Conservation (phyloP, 2,113 vertebrate species). For the Peucedramus taeniatus region DNA sequence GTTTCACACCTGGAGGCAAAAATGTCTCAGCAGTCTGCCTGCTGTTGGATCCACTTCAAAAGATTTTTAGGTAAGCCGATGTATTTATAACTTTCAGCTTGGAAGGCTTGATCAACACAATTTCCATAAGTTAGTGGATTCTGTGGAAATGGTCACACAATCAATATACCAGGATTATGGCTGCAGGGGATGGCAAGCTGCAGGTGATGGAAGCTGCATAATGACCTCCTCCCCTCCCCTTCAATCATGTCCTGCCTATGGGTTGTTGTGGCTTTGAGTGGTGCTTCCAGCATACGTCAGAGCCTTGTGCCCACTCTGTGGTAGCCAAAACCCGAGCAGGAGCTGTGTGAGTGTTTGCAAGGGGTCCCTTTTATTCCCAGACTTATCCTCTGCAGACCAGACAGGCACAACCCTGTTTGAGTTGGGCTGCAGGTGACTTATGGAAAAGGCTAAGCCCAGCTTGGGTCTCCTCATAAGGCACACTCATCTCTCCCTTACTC, state of each 20-base stretch:
- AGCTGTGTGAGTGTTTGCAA: fast-evolving
- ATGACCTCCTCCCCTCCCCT: background rate
- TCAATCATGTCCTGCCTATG: fast-evolving
- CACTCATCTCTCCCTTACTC: background rate
- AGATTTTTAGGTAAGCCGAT: background rate
- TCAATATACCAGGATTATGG: fast-evolving
- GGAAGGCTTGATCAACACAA: background rate
- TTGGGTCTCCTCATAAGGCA: background rate
- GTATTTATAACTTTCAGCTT: background rate
- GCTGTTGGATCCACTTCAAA: background rate
- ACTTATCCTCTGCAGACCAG: background rate
- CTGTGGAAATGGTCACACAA: background rate
- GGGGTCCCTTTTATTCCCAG: background rate
- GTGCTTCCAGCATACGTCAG: fast-evolving
- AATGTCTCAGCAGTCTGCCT: background rate
- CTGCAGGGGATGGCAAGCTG: background rate
- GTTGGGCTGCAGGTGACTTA: background rate
- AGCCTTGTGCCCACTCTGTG: background rate
- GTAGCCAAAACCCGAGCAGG: background rate
- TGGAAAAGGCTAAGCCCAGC: background rate
- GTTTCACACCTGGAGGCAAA: background rate
- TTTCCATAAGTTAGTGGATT: background rate
- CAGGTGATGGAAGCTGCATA: background rate
- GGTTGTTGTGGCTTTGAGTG: background rate
- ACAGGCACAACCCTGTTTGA: fast-evolving